phyloP scores from a whole-genome alignment of 2,888 invertebrate genomes.

The Trachelus stipa region DNA sequence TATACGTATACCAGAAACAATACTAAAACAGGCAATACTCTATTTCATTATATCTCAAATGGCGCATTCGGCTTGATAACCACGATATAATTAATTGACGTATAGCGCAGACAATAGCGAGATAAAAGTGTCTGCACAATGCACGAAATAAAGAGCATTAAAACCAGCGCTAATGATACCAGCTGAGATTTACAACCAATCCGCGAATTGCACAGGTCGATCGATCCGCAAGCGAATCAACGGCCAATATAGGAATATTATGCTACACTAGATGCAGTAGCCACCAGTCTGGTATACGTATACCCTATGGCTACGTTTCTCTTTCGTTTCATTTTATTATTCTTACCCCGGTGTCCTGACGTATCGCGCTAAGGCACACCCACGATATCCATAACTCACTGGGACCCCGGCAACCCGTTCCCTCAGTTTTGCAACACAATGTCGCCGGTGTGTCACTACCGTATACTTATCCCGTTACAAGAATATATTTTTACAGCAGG shows the following conservation, averaged over 20 bases:
- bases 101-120: neutral
- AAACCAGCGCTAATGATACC: slow-evolving; percentile 44
- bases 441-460: slow-evolving; percentile 33
- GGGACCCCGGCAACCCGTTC: slow-evolving; percentile 37
- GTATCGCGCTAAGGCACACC: slow-evolving; percentile 42
- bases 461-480: slow-evolving; percentile 40
- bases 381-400: slow-evolving; percentile 53
- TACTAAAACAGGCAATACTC: neutral
- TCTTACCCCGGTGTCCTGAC: slow-evolving; percentile 37
- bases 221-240: slow-evolving; percentile 30
- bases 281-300: neutral
- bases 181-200: slow-evolving; percentile 57
- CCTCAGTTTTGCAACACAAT: slow-evolving; percentile 36
- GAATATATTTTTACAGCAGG: neutral
- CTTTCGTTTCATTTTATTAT: slow-evolving; percentile 49
- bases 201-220: slow-evolving; percentile 49
- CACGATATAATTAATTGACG: neutral
- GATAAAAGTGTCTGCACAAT: slow-evolving; percentile 21
- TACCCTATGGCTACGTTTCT: neutral
- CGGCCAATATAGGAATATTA: slow-evolving; percentile 1
- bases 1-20: neutral
- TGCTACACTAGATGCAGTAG: neutral
- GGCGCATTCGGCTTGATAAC: neutral
- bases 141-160: slow-evolving; percentile 38
- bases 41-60: neutral